Base-by-base conservation (phyloP, 2,113 vertebrate genomes). In the Gasterosteus nipponicus region DNA sequence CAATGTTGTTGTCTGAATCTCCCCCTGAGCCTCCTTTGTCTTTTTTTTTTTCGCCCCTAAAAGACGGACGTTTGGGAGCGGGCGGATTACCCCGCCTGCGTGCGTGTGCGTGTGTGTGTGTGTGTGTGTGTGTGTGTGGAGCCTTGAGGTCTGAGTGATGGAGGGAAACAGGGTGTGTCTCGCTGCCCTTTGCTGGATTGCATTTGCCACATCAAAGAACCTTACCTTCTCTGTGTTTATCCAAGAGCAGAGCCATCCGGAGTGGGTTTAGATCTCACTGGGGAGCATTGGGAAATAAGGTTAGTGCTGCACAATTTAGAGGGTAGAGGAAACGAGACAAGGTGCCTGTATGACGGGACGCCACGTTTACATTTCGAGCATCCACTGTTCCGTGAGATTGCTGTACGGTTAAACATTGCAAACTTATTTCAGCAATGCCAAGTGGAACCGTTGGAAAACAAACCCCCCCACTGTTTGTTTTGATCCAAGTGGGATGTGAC, bases 121-220 rank as follows among this genome's bases (percentile, higher is more conserved):
- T 33, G 33, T 33, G 33, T 2, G 33, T 33, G 35, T 38, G 35
- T 38, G 77, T 77, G 62, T 60, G 46, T 58, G 81, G 71, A 79
- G 81, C 78, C 81, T 54, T 8, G 8, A 82, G 58, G 78, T 80
- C 81, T 81, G 70, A 59, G 60, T 75, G 74, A 84, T 82, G 73
- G 73, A 75, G 79, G 72, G 75, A 72, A 84, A 81, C 66, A 69
- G 83, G 69, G 75, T 66, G 79, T 77, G 82, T 80, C 84, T 68
- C 72, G 12, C 56, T 81, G 71, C 42, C 75, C 73, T 80, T 80
- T 72, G 49, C 75, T 69, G 49, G 69, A 80, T 78, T 86, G 80
- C 74, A 81, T 87, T 86, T 87, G 71, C 72, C 66, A 78, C 83
- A 83, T 88, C 82, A 89, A 89, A 89, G 81, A 76, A 18, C 7